Evolutionary conservation across 2,797 vertebrate species (phyloP), one percentile per base, ranked within the genome.

Genomic region (Amniataba percoides): DNA sequence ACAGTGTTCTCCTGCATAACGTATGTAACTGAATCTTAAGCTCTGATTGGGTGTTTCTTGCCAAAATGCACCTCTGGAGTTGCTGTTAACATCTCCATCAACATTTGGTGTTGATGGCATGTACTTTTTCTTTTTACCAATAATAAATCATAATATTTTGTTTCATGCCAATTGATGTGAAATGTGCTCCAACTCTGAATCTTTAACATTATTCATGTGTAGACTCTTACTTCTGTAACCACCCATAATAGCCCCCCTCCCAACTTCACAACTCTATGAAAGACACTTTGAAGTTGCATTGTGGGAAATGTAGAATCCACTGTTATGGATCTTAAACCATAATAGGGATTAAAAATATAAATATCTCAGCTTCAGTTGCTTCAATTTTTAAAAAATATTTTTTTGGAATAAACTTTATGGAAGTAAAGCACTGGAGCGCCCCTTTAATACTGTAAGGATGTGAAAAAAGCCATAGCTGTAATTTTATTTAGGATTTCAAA

Each of bases 401-500:
- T 34, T 11, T 56, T 2, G 27, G 27, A 39, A 36, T 46, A 39
- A 9, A 59, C 11, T 53, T 49, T 15, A 60, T 61, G 7, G 15
- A 70, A 42, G 27, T 36, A 51, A 60, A 63, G 25, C 27, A 7
- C 21, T 55, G 34, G 16, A 57, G 59, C 65, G 23, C 31, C 53
- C 40, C 56, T 77, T 74, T 56, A 31, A 62, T 39, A 60, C 16
- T 25, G 10, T 1, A 1, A 71, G 18, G 36, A 49, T 2, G 0
- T 18, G 6, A 27, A 66, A 27, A 55, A 42, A 31, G 31, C 18
- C 51, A 74, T 6, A 60, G 48, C 25, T 48, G 23, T 46, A 19
- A 60, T 55, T 57, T 51, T 40, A 52, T 63, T 19, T 45, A 45
- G 12, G 0, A 21, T 53, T 56, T 71, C 1, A 70, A 46, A 74